Conservation (phyloP, 2,888 invertebrate species). For the Sphaeridia pumilis region DNA sequence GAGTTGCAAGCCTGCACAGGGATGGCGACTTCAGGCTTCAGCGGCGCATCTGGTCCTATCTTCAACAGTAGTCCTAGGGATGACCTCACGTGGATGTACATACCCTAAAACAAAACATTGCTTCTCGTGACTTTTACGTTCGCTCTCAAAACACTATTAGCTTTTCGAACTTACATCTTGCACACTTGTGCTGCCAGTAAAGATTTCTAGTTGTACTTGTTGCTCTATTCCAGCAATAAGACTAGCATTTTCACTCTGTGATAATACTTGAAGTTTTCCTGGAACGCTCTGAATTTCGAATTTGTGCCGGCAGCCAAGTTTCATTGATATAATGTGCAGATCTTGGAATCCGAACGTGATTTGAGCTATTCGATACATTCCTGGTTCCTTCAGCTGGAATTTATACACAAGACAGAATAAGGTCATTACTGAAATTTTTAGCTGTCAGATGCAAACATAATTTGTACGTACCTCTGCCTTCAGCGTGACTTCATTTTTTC, state of each 20-base stretch:
- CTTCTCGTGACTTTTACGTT: neutral
- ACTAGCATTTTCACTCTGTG: conserved; percentile 41
- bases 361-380: conserved; percentile 30
- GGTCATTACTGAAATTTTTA: conserved; percentile 1
- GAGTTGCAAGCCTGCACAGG: conserved; percentile 50
- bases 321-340: conserved; percentile 55
- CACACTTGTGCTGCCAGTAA: conserved; percentile 65
- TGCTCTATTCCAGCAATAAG: conserved; percentile 72
- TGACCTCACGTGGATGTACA: conserved; percentile 51
- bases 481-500: conserved; percentile 41
- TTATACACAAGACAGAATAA: neutral
- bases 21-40: conserved; percentile 48
- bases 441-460: neutral
- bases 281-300: conserved; percentile 27
- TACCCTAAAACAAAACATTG: conserved; percentile 42
- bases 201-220: conserved; percentile 58
- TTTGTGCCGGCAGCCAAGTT: conserved; percentile 33
- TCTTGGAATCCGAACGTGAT: conserved; percentile 27
- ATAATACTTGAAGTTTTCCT: conserved; percentile 25
- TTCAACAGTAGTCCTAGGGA: conserved; percentile 56
- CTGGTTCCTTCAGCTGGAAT: conserved; percentile 27
- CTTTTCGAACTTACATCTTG: conserved; percentile 48
- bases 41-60: conserved; percentile 39
- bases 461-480: conserved; percentile 39
- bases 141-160: neutral